Conservation (phyloP, 2,888 invertebrate genomes). For the Branchellion lobata region DNA sequence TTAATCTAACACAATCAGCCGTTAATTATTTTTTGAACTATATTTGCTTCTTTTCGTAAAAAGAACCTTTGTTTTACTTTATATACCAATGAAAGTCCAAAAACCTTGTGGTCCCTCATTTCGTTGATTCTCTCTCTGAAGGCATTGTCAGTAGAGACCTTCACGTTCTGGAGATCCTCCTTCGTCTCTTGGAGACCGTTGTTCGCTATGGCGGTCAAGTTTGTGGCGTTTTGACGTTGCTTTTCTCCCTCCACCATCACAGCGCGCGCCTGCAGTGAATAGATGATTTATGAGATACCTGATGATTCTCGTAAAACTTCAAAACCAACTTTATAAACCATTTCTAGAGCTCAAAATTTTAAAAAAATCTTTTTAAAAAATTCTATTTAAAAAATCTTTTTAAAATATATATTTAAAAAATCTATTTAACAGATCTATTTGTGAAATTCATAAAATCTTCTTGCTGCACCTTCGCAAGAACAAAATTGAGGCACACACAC, state of each 20-base stretch:
- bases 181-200: constrained; percentile 16
- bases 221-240: constrained; percentile 37
- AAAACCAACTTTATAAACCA: not conserved
- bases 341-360: not conserved
- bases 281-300: no score
- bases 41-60: no score
- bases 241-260: constrained; percentile 26
- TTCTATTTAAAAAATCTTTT: no score
- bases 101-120: constrained; percentile 40
- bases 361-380: not conserved
- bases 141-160: constrained; percentile 35
- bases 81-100: no score
- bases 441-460: no score
- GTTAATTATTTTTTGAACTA: no score
- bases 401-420: no score
- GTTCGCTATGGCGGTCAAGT: constrained; percentile 5
- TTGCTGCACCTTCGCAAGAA: no score
- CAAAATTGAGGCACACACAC: no score
- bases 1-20: no score
- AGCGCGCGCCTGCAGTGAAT: not conserved
- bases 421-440: no score
- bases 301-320: not conserved
- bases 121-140: constrained; percentile 40
- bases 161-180: constrained; percentile 33
- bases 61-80: no score